Base-by-base conservation (phyloP, 2,113 vertebrate genomes). In the Microcebus jonahi region DNA sequence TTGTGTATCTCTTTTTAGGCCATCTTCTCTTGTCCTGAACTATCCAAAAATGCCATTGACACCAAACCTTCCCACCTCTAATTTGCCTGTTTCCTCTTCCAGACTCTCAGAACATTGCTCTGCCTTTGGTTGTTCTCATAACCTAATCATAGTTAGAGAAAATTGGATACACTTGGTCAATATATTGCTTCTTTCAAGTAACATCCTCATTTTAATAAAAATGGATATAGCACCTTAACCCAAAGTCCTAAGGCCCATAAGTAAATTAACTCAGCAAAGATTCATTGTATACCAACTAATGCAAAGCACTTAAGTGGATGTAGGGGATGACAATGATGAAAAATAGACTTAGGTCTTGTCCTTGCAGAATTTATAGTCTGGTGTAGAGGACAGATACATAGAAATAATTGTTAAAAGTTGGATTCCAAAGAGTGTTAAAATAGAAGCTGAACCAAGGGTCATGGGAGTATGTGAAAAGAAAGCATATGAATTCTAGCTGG, bases 361-460 rank as follows among this genome's bases (percentile, higher is more conserved):
- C 20, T 90, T 31, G 27, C 7, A 68, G 50, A 91, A 88, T 55
- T 48, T 67, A 3, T 31, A 68, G 18, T 53, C 48, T 79, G 59
- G 10, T 31, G 8, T 70, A 29, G 12, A 82, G 88, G 55, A 76
- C 7, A 88, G 59, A 75, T 25, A 68, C 13, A 92, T 2, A 63
- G 70, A 86, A 82, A 79, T 93, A 50, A 95, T 53, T 77, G 59
- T 39, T 53, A 70, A 63, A 87, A 89, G 20, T n/a, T 92, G 12
- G 34, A 85, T 94, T 82, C 23, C 39, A 91, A 1, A 2, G 53
- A 87, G 12, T 67, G 45, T 65, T 68, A 42, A 57, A 96, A 85
- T 63, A 77, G 67, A 82, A 77, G 17, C 27, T 68, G 55, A 79
- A 61, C 10, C 9, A 85, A 67, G 77, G 89, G 42, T 71, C 39